Percentiles rank a stretch among this genome's conserved stretches.
phyloP scores from a whole-genome alignment of 2,797 vertebrate species.

The Macropodus opercularis region DNA sequence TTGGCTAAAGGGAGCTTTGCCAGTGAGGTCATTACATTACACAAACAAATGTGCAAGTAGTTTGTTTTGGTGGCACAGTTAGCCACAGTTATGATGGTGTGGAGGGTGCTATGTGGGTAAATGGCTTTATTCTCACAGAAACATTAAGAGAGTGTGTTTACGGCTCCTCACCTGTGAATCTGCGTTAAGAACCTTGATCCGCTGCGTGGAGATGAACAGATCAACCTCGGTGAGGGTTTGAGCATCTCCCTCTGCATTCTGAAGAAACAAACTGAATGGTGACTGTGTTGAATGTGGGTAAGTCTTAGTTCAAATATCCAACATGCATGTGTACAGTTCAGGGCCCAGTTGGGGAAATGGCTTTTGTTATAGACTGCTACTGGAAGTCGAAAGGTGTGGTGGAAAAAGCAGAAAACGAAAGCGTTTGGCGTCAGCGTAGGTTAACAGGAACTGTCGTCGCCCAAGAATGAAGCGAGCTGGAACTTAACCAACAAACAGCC shows the following conservation, averaged over 20 bases:
- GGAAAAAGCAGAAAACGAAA: conserved; percentile 46
- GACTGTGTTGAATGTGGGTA: conserved; percentile 18
- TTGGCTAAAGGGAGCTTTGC: conserved; percentile 21
- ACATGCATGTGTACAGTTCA: conserved; percentile 38
- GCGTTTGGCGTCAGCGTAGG: conserved; percentile 38
- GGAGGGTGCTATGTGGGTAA: background rate
- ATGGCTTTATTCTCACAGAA: conserved; percentile 15
- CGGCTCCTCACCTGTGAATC: conserved; percentile 90
- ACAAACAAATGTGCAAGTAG: conserved; percentile 14
- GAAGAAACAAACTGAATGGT: conserved; percentile 48
- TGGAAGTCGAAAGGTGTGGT: conserved; percentile 49
- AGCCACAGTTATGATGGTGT: no score
- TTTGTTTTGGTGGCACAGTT: background rate
- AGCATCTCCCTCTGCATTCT: conserved; percentile 92
- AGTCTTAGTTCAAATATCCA: conserved; percentile 16
- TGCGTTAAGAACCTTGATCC: conserved; percentile 98
- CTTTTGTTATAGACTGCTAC: conserved; percentile 27
- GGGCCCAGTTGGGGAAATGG: conserved; percentile 20
- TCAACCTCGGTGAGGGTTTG: conserved; percentile 97
- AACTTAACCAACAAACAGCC: conserved; percentile 52
- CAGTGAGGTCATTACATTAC: conserved; percentile 45
- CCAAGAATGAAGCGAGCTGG: conserved; percentile 37
- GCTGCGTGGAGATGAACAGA: conserved; percentile 98
- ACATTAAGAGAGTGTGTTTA: background rate
- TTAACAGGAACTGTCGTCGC: conserved; percentile 59